Evolutionary conservation across 2,888 invertebrate species (phyloP), one percentile per base, ranked within the genome.

Genomic region (Celastrina argiolus): DNA sequence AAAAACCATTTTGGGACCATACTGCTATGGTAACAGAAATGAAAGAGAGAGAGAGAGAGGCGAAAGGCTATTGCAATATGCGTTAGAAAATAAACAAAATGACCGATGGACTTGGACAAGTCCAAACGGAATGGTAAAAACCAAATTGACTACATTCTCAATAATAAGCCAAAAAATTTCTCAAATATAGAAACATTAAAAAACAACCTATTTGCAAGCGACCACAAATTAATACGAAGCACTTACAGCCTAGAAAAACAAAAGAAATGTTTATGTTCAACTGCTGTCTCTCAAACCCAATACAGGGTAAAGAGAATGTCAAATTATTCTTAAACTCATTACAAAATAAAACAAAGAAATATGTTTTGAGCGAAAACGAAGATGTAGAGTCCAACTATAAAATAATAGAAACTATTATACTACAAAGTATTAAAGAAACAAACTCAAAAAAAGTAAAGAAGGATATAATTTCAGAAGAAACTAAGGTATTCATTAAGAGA

Each of bases 1-100:
- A 69, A 58, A 69, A 2, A 8, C 36, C n/a, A 59, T 69, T 8
- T 63, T 72, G 16, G 69, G 69, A 28, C 65, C 56, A 56, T 67
- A 41, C 63, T 36, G 67, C 34, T 67, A 68, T 12, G 71, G 72
- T 0, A 39, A 66, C n/a, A 67, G 71, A 64, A 72, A 66, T 31
- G 1, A 28, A 22, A 70, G 68, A 56, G 72, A 70, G 0, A 58
- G 71, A 65, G n/a, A n/a, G n/a, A n/a, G n/a, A n/a, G n/a, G n/a
- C n/a, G n/a, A n/a, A n/a, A 69, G 14, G 61, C 59, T 73, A 10
- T 59, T 73, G 70, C 72, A 73, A 71, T 71, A 70, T 36, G 67
- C 67, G 26, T 39, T 63, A 39, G 51, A 69, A 67, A 65, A 41
- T 14, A 41, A 41, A 14, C n/a, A n/a, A 41, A 41, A 41, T 4